Conservation (phyloP, 1,140 invertebrate genomes). For the Archivesica marissinica region DNA sequence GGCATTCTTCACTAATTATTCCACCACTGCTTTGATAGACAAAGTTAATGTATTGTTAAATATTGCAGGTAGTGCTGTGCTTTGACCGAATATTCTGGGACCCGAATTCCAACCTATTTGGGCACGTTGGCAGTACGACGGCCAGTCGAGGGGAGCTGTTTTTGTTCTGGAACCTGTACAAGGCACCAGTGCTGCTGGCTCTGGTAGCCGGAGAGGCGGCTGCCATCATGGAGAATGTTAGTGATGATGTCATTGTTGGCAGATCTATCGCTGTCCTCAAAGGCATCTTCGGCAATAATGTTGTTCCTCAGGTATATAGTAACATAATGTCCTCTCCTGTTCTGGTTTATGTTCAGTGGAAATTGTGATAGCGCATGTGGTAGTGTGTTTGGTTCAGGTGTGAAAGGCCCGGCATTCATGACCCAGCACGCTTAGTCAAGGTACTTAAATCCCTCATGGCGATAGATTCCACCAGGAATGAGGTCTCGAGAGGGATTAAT, state of each 20-base stretch:
- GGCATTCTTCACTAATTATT: not conserved
- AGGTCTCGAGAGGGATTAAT: no score
- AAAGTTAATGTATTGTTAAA: not conserved
- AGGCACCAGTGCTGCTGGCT: constrained; percentile 96
- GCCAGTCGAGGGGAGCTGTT: constrained; percentile 97
- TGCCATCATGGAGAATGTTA: constrained; percentile 97
- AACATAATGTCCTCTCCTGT: no score
- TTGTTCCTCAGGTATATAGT: constrained; percentile 90
- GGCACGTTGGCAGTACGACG: constrained; percentile 98
- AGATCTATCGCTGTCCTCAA: constrained; percentile 81
- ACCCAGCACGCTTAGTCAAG: no score
- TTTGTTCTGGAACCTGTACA: constrained; percentile 99
- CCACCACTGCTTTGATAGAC: not conserved
- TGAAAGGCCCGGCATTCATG: no score
- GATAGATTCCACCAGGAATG: no score
- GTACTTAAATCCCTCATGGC: no score
- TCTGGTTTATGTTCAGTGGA: no score
- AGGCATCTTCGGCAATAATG: constrained; percentile 95
- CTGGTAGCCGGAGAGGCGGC: constrained; percentile 98
- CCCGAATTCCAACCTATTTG: constrained; percentile 97
- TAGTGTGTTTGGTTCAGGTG: no score
- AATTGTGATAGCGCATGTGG: no score
- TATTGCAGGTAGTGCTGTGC: constrained; percentile 92
- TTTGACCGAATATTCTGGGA: constrained; percentile 99
- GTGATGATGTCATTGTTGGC: constrained; percentile 97